Conservation (phyloP, 2,888 invertebrate species). For the Oegoconia quadripuncta region DNA sequence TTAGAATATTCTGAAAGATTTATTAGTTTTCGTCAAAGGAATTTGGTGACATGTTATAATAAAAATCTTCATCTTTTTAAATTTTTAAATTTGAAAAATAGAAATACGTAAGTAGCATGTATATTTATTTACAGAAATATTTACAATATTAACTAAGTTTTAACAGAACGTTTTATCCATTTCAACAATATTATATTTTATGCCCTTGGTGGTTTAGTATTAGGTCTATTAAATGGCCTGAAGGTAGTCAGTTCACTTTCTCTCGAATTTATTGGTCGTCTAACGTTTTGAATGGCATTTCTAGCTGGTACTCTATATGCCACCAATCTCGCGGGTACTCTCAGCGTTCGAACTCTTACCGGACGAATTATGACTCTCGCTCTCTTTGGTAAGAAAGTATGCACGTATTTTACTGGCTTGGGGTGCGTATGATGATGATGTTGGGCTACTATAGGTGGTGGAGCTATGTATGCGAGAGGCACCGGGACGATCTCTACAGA, state of each 20-base stretch:
- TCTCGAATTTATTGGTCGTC: conserved; percentile 33
- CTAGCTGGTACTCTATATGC: conserved; percentile 34
- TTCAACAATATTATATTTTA: conserved; percentile 26
- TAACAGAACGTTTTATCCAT: conserved; percentile 45
- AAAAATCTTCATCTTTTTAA: conserved; percentile 8
- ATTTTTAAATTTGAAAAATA: conserved; percentile 4
- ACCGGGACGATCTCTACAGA: conserved; percentile 64
- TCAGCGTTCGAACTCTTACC: conserved; percentile 39
- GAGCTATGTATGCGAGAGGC: conserved; percentile 63
- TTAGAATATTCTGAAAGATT: too few species aligned
- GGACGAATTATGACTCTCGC: conserved; percentile 59
- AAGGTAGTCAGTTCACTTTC: conserved; percentile 59
- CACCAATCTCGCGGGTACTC: conserved; percentile 32
- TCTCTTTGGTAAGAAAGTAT: conserved; percentile 51
- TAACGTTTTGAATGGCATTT: conserved; percentile 31
- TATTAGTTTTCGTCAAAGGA: background rate
- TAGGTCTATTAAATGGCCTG: conserved; percentile 44
- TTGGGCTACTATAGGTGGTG: conserved; percentile 48
- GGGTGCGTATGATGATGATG: conserved; percentile 21
- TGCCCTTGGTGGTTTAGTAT: conserved; percentile 50
- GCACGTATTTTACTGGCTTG: conserved; percentile 47
- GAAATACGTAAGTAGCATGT: conserved; percentile 14
- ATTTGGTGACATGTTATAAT: too few species aligned
- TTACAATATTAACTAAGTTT: conserved; percentile 27
- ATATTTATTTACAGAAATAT: conserved; percentile 9